Conservation (phyloP, 2,797 vertebrate genomes). For the Graptemys geographica region DNA sequence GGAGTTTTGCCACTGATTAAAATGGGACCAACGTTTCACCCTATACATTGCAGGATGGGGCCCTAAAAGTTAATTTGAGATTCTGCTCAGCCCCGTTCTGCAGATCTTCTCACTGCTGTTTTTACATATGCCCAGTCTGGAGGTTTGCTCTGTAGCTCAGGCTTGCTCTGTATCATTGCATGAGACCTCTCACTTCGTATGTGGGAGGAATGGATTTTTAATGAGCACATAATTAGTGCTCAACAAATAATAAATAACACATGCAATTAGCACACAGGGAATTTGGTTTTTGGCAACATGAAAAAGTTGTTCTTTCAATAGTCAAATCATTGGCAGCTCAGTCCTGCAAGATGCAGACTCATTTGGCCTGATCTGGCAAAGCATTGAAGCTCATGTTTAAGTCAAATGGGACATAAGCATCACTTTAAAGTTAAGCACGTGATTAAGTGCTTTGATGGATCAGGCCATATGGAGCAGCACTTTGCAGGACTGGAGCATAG, state of each 20-base stretch:
- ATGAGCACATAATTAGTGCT: conserved; percentile 26
- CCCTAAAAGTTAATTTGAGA: conserved; percentile 6
- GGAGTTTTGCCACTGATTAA: neutral
- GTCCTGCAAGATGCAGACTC: conserved; percentile 2
- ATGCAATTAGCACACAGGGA: neutral
- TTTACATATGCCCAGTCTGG: neutral
- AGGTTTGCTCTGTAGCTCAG: neutral
- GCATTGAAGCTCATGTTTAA: conserved; percentile 40
- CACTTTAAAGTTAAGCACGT: conserved; percentile 49
- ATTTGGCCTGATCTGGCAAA: neutral
- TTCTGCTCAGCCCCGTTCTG: neutral
- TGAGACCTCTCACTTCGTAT: neutral
- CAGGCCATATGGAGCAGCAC: conserved; percentile 10
- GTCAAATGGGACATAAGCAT: conserved; percentile 39
- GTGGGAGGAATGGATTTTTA: conserved; percentile 45
- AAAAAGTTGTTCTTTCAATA: conserved; percentile 4
- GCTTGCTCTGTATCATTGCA: neutral
- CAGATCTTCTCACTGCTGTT: neutral
- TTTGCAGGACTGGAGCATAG: conserved; percentile 34
- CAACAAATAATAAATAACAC: neutral
- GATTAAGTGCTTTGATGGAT: conserved; percentile 52
- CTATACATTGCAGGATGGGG: neutral
- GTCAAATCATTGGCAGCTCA: conserved; percentile 8
- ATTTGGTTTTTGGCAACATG: conserved; percentile 32
- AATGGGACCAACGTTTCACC: neutral